Conservation (phyloP, 2,888 invertebrate species). For the Heteromurus nitidus region DNA sequence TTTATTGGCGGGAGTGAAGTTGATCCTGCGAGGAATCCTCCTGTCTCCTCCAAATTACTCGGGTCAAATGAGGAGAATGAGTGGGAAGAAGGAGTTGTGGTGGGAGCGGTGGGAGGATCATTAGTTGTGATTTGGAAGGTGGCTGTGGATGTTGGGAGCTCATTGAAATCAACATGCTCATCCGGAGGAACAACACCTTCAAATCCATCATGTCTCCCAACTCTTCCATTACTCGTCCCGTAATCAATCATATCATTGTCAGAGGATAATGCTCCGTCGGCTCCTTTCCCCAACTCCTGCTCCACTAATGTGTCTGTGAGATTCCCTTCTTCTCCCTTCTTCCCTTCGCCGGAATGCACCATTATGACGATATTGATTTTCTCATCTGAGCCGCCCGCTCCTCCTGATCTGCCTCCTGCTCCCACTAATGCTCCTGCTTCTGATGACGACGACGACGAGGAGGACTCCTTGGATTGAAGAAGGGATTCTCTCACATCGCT, state of each 20-base stretch:
- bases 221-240: constrained; percentile 35
- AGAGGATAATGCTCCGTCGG: constrained; percentile 40
- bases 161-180: neutral
- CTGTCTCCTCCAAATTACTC: constrained; percentile 1
- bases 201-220: neutral
- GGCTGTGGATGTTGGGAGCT: neutral
- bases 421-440: neutral
- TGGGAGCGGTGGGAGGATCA: neutral
- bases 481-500: no score
- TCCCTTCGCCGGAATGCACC: constrained; percentile 16
- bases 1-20: constrained; percentile 18
- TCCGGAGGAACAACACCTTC: neutral
- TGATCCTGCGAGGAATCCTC: constrained; percentile 11
- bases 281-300: neutral
- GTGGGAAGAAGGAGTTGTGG: constrained; percentile 6
- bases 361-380: constrained; percentile 60
- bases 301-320: neutral
- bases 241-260: constrained; percentile 68
- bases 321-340: constrained; percentile 4
- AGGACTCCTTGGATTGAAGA: constrained; percentile 7
- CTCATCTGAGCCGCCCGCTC: constrained; percentile 34
- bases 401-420: neutral
- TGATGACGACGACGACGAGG: constrained; percentile 7
- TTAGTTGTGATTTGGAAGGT: neutral
- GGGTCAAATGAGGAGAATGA: neutral